A percentile compares a stretch with the other conserved stretches of the same genome.
phyloP scores from a whole-genome alignment of 2,113 vertebrate genomes.

The Lasiurus cinereus region DNA sequence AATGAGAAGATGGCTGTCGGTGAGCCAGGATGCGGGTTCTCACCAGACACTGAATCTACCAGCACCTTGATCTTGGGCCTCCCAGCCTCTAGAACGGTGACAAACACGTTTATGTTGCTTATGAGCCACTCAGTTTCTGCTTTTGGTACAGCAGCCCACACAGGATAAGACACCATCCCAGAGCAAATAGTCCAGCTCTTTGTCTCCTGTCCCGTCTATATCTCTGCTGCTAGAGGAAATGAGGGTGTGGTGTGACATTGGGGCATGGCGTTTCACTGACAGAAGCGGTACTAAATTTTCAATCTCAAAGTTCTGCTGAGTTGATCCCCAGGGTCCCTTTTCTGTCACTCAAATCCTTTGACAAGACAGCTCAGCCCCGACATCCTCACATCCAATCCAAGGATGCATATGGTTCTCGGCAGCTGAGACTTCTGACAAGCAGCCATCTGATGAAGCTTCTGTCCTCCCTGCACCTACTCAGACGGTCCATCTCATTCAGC shows the following conservation, averaged over 20 bases:
- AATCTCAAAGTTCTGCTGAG: background rate
- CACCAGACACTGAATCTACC: background rate
- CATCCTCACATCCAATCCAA: background rate
- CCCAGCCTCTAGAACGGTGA: background rate
- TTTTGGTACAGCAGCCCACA: background rate
- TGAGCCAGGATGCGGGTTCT: background rate
- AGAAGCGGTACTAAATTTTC: constrained; percentile 15
- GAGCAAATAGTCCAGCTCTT: background rate
- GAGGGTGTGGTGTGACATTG: background rate
- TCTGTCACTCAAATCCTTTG: background rate
- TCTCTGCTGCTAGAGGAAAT: background rate
- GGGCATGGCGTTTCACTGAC: background rate
- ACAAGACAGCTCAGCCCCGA: background rate
- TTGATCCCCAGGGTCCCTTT: background rate
- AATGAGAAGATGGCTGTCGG: background rate
- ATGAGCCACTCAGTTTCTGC: background rate
- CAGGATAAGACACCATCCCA: background rate
- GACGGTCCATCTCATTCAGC: background rate
- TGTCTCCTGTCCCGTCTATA: background rate
- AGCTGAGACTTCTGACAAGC: background rate
- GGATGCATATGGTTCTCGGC: background rate
- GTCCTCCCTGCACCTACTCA: background rate
- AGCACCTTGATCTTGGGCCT: background rate
- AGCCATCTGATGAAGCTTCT: background rate
- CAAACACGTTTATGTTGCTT: background rate